Base-by-base conservation (phyloP, 1,140 invertebrate genomes). In the Micrasema minimum region DNA sequence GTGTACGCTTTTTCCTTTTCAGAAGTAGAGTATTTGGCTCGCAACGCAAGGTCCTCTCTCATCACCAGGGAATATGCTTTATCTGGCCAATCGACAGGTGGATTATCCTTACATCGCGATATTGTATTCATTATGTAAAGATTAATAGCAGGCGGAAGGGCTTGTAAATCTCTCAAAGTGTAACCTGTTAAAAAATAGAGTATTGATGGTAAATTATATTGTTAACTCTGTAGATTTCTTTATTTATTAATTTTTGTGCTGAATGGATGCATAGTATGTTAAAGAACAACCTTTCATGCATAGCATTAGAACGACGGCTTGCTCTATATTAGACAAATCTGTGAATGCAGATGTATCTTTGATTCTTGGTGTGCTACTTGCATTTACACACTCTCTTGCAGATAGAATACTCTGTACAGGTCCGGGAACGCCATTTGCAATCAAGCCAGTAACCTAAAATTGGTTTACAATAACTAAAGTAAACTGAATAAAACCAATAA, bases 51-150 rank as follows among this genome's bases (percentile, higher is more conserved):
- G 82, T 96, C 93, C 53, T 92, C 88, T 10, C 93, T 84, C 83
- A 92, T 90, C n/a, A 96, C 88, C 2, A 97, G 83, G 43, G 89
- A 87, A 78, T 95, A 97, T 0, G 90, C 90, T 50, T 88, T 84
- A 50, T 85, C 82, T 2, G 90, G 88, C 92, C 94, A 96, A 79
- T 91, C 89, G 14, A 89, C 83, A 0, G 92, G 93, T 12, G 95
- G 94, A 35, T 87, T 83, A 62, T 90, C 86, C 75, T 93, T 87
- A 75, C 92, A 93, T 69, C 89, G 85, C 75, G 91, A 88, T 75
- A 96, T 88, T 0, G 91, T 87, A 71, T 94, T 90, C 38, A 90
- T 88, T 2, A 97, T 80, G 2, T 94, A 85, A 6, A 96, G 82
- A 20, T 90, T 88, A 18, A 97, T 79, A 0, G 91, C 91, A 0